These are phyloP conservation scores for Dastarcus helophoroides DNA, from an alignment of 2,888 invertebrate species.

Conservation along the genomic window DNA sequence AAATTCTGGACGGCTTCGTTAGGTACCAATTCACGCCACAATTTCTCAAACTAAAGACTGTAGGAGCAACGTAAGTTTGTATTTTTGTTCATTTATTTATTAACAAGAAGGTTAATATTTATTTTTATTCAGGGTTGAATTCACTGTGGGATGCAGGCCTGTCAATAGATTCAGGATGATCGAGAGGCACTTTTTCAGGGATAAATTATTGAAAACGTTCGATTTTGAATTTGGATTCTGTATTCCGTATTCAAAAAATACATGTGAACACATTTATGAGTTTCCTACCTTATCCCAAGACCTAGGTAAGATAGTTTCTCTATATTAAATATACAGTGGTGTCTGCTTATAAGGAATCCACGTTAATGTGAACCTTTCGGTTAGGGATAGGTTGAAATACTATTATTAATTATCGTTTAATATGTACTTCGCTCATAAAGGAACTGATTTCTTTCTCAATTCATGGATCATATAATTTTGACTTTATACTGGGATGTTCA, in stretches of 20 bases:
- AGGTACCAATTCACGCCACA: constrained; percentile 98
- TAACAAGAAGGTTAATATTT: constrained; percentile 1
- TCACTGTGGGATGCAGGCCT: constrained; percentile 84
- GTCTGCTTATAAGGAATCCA: too few species aligned
- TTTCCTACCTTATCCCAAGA: constrained; percentile 83
- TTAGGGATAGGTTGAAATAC: too few species aligned
- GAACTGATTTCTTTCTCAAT: too few species aligned
- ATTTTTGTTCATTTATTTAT: constrained; percentile 5
- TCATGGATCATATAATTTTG: too few species aligned
- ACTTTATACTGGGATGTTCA: too few species aligned
- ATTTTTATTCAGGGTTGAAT: constrained; percentile 68
- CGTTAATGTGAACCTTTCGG: too few species aligned
- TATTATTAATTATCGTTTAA: too few species aligned
- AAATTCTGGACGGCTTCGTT: constrained; percentile 93
- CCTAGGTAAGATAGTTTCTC: constrained; percentile 77
- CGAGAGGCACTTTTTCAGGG: constrained; percentile 91
- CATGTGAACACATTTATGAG: constrained; percentile 98
- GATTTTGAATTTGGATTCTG: constrained; percentile 99
- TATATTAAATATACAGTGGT: too few species aligned
- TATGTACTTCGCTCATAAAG: too few species aligned
- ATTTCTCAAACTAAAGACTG: constrained; percentile 89
- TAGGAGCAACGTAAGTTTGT: constrained; percentile 86
- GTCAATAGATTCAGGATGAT: constrained; percentile 97
- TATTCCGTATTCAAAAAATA: constrained; percentile 94
- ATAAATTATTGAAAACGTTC: constrained; percentile 88